Evolutionary conservation across 2,113 vertebrate genomes (phyloP), one percentile per base, ranked within the genome.

Genomic region (Columba janthina): DNA sequence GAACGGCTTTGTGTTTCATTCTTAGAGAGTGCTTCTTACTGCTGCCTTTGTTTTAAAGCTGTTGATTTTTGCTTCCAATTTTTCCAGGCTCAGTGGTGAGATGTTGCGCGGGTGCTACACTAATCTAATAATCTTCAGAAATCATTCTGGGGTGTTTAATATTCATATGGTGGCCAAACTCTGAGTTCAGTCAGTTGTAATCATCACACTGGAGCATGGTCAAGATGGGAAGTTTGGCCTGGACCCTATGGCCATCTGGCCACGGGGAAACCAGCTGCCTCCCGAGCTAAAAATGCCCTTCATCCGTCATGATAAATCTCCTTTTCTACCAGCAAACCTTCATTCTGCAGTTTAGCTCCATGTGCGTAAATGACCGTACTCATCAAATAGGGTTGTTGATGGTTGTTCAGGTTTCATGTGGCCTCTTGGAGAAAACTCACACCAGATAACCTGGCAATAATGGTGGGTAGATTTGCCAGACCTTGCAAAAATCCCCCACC

Each of bases 171-270:
- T 95, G 78, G 74, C 90, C 85, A 82, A 88, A 94, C 66, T 79
- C 74, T 0, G 77, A 85, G 75, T 80, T 94, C 88, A 93, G 94
- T 92, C 92, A 93, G 84, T 93, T 2, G 5, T 93, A 93, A 91
- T 85, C 90, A 89, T 87, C 66, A 34, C 64, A 61, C 75, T 93
- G 91, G 88, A 96, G 91, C 94, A 85, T 2, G 69, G 92, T 97
- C 93, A 96, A 91, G 82, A 93, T 62, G 64, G 3, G 6, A 90
- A 95, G 93, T 96, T 85, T 97, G 96, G 96, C 82, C 94, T 85
- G 90, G 81, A 95, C 94, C 90, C 79, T 87, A 56, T 89, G 79
- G 81, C 97, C 97, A 97, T 93, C 81, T 98, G 97, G 80, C 81
- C 29, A 3, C 19, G 60, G 67, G 75, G 36, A 93, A 96, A 94